phyloP scores from a whole-genome alignment of 2,888 invertebrate genomes.

The Diplazon laetatorius region DNA sequence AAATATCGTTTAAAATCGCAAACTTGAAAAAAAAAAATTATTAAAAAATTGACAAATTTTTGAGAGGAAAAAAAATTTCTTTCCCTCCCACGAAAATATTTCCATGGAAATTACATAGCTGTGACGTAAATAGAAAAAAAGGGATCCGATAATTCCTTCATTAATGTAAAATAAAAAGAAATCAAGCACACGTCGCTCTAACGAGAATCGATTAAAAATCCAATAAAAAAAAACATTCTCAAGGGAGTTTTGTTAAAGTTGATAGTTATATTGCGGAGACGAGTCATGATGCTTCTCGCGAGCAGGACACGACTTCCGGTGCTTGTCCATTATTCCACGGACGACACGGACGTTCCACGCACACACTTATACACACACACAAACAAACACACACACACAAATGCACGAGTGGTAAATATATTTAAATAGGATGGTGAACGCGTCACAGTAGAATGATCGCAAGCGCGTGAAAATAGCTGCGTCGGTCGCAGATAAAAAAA shows the following conservation, averaged over 20 bases:
- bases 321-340: background rate
- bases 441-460: slow-evolving; percentile 21
- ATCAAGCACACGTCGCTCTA: too few relatives aligned
- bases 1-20: too few relatives aligned
- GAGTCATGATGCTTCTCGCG: background rate
- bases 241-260: background rate
- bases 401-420: background rate
- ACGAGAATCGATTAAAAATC: background rate
- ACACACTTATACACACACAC: background rate
- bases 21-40: too few relatives aligned
- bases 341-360: too few relatives aligned
- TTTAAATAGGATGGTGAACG: slow-evolving; percentile 9
- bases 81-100: too few relatives aligned
- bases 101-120: too few relatives aligned
- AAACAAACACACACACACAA: background rate
- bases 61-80: too few relatives aligned
- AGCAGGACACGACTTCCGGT: slow-evolving; percentile 47
- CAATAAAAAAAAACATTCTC: too few relatives aligned
- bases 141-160: too few relatives aligned
- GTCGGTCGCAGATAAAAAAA: slow-evolving; percentile 32
- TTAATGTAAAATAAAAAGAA: too few relatives aligned
- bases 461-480: slow-evolving; percentile 49
- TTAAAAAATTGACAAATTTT: too few relatives aligned
- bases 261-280: background rate
- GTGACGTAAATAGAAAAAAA: too few relatives aligned